Conservation (phyloP, 1,140 invertebrate genomes). For the Aphelenchoides avenae region DNA sequence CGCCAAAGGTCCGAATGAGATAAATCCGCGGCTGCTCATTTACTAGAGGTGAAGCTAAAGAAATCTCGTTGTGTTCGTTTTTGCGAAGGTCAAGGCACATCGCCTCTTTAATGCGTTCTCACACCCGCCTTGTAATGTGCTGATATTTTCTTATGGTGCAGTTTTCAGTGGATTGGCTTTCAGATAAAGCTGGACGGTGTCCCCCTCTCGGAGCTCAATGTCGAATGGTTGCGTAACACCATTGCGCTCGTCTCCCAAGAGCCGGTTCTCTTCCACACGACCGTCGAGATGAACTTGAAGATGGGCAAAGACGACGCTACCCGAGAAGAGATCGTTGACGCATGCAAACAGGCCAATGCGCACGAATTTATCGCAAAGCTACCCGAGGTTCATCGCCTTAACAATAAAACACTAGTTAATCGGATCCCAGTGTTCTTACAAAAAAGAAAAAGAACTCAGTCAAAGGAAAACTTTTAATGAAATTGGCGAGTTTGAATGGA, state of each 20-base stretch:
- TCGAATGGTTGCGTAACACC: constrained; percentile 11
- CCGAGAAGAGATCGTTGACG: constrained; percentile 2
- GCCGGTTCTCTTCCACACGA: constrained; percentile 11
- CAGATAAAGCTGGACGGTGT: too few relatives aligned
- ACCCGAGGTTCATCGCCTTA: not conserved
- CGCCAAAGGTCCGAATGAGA: too few relatives aligned
- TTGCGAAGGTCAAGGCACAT: constrained; percentile 60
- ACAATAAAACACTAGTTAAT: too few relatives aligned
- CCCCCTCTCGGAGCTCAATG: constrained; percentile 38
- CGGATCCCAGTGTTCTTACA: too few relatives aligned
- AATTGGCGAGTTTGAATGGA: too few relatives aligned
- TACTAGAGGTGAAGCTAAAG: too few relatives aligned
- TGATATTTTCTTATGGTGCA: not conserved
- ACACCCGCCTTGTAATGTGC: not conserved
- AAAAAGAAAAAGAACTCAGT: too few relatives aligned
- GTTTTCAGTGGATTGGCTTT: constrained; percentile 6
- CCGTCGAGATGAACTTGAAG: constrained; percentile 15
- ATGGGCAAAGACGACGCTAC: constrained; percentile 6
- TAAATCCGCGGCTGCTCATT: too few relatives aligned
- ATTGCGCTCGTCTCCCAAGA: constrained; percentile 25
- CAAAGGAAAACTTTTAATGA: too few relatives aligned
- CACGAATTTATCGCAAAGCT: constrained; percentile 21
- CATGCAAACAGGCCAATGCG: constrained; percentile 14
- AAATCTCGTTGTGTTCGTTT: constrained; percentile 58
- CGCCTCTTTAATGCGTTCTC: constrained; percentile 44